A percentile compares a stretch with the other conserved stretches of the same genome.
Conservation (phyloP, 2,797 vertebrate genomes). For the Melanotaenia boesemani region DNA sequence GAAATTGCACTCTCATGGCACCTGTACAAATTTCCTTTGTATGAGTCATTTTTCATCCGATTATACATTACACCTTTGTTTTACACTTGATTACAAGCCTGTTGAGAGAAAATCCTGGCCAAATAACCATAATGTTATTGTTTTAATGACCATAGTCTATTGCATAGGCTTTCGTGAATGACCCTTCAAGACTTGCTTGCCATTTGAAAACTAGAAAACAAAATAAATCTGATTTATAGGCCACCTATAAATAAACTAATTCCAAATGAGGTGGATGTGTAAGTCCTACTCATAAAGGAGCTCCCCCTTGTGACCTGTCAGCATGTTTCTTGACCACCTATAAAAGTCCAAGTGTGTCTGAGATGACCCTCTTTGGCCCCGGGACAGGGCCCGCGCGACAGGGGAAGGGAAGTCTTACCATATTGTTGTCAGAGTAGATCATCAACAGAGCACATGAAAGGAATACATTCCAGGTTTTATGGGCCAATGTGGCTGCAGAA, state of each 20-base stretch:
- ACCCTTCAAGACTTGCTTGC: constrained; percentile 55
- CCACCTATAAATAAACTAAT: constrained; percentile 82
- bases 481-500: constrained; percentile 76
- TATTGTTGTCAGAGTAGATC: constrained; percentile 88
- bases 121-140: constrained; percentile 45
- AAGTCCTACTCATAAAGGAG: constrained; percentile 81
- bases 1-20: constrained; percentile 8
- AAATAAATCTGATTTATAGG: constrained; percentile 85
- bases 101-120: constrained; percentile 49
- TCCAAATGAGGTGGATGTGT: constrained; percentile 81
- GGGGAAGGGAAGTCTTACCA: constrained; percentile 84
- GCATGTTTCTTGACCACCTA: constrained; percentile 81
- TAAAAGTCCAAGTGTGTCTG: constrained; percentile 80
- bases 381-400: constrained; percentile 81
- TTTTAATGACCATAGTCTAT: constrained; percentile 43
- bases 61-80: constrained; percentile 62
- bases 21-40: constrained; percentile 34
- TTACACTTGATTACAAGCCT: constrained; percentile 68
- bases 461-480: constrained; percentile 84
- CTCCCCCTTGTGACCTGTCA: constrained; percentile 81
- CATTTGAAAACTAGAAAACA: constrained; percentile 71
- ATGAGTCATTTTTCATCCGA: constrained; percentile 52
- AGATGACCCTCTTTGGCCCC: constrained; percentile 79
- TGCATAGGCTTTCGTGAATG: constrained; percentile 54
- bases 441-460: constrained; percentile 87